Evolutionary conservation across 2,113 vertebrate species (phyloP).

Genomic region (Dasypus novemcinctus): DNA sequence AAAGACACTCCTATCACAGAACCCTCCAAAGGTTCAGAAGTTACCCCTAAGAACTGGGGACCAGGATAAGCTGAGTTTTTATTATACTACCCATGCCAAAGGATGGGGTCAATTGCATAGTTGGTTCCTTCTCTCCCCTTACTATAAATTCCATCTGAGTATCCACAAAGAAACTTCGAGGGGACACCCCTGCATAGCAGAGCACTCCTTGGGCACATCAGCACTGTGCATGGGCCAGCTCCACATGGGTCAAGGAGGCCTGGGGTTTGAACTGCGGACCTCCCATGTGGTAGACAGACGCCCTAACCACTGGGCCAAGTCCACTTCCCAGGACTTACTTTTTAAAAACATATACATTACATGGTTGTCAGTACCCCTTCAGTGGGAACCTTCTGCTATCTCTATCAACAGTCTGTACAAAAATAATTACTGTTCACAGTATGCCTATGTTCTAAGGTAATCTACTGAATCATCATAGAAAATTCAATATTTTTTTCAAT

Average conservation of each 20-base stretch:
- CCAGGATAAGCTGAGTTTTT: no score
- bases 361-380: not conserved
- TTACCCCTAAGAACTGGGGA: no score
- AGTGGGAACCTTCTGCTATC: not conserved
- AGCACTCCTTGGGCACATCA: no score
- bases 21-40: no score
- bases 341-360: not conserved
- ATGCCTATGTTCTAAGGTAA: not conserved
- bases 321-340: not conserved
- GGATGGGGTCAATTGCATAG: not conserved
- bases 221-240: no score
- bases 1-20: no score
- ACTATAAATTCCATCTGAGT: not conserved
- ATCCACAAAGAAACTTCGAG: not conserved
- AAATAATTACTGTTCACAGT: not conserved
- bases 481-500: not conserved
- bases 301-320: no score
- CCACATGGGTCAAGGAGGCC: no score
- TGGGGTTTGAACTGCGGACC: no score
- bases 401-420: not conserved
- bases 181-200: no score
- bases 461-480: not conserved
- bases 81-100: no score
- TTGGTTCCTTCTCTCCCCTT: not conserved
- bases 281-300: no score